Evolutionary conservation across 2,797 vertebrate species (phyloP), one percentile per base, ranked within the genome.

Genomic region (Enteromius afrohamiltoni): DNA sequence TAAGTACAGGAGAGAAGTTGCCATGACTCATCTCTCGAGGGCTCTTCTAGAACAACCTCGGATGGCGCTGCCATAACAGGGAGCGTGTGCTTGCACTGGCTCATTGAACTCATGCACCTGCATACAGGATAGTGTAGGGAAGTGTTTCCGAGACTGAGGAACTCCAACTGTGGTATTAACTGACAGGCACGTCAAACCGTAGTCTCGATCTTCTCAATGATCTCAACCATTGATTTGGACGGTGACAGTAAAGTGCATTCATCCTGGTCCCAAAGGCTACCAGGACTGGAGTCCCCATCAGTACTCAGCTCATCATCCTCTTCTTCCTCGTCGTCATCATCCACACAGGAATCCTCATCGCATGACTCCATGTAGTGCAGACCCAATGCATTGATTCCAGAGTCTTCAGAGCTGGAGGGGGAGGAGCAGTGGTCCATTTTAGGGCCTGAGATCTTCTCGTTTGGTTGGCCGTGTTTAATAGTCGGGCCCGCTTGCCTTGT

Each of bases 171-270:
- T 45, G 31, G 42, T 34, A 67, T 31, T 31, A 49, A 65, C 29
- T 5, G 4, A 37, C 31, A 26, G 31, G 47, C 31, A 49, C 9
- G 40, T 96, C 92, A 97, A 90, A 97, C 96, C 5, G 96, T 97
- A 86, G 96, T 97, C 91, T 97, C 96, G 88, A 97, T 97, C 73
- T 96, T 96, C 90, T 97, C 96, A 1, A 97, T 96, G 89, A 97
- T 95, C 89, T 97, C 96, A 92, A 96, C 90, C 49, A 95, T 94
- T 0, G 96, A 95, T 91, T 95, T 96, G 0, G 96, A 96, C 0
- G 96, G 96, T 0, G 95, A 96, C 7, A 97, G 91, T 21, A 96
- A 91, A 2, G 94, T 92, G 91, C 95, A 95, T 9, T 95, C 95
- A 0, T 96, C 96, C 0, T 95, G 95, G n/a, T 95, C 95, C 95